phyloP scores from a whole-genome alignment of 2,888 invertebrate genomes.

The Drosophila kambysellisi region DNA sequence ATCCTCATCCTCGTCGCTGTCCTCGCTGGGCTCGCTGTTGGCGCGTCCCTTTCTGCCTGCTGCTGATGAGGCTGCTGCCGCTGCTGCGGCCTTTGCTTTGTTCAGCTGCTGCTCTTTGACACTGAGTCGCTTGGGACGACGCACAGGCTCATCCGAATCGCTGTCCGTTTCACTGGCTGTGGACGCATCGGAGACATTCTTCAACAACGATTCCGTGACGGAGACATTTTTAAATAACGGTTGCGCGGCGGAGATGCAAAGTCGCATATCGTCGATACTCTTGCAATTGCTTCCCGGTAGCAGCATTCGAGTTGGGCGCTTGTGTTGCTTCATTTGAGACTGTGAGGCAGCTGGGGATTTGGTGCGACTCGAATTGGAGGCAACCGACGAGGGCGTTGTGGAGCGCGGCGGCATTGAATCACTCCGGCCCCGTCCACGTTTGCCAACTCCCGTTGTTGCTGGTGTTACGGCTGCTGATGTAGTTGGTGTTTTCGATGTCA shows the following conservation, averaged over 20 bases:
- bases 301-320: slow-evolving; percentile 84
- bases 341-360: slow-evolving; percentile 88
- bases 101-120: slow-evolving; percentile 65
- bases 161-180: slow-evolving; percentile 87
- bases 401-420: slow-evolving; percentile 87
- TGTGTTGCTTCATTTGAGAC: slow-evolving; percentile 82
- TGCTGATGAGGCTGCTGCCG: slow-evolving; percentile 2
- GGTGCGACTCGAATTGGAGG: slow-evolving; percentile 88
- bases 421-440: slow-evolving; percentile 86
- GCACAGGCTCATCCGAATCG: slow-evolving; percentile 86
- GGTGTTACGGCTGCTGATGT: slow-evolving; percentile 16
- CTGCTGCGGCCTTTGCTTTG: slow-evolving; percentile 69
- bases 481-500: slow-evolving; percentile 36
- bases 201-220: slow-evolving; percentile 81
- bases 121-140: slow-evolving; percentile 76
- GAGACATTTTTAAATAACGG: slow-evolving; percentile 86
- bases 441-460: slow-evolving; percentile 64
- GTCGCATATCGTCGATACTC: slow-evolving; percentile 68
- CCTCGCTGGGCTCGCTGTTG: slow-evolving; percentile 86
- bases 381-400: slow-evolving; percentile 88
- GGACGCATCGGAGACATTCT: slow-evolving; percentile 87
- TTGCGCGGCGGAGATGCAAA: slow-evolving; percentile 84
- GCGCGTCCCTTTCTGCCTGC: slow-evolving; percentile 30
- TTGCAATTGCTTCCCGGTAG: slow-evolving; percentile 50
- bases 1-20: slow-evolving; percentile 85